Evolutionary conservation across 2,797 vertebrate genomes (phyloP).

Genomic region (Sylvia borin): DNA sequence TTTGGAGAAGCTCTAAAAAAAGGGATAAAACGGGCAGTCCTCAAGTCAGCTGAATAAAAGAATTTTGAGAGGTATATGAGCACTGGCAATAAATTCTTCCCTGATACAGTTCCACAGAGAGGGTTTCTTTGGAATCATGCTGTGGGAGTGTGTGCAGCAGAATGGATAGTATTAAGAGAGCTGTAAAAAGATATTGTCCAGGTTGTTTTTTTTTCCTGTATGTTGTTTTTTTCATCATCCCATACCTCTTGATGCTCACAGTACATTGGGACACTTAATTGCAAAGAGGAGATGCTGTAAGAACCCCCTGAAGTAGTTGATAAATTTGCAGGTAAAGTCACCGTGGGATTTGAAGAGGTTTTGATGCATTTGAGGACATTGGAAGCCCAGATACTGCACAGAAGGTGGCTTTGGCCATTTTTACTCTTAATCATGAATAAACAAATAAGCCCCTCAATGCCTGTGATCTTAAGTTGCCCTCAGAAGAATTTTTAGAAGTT

Average conservation of each 20-base stretch:
- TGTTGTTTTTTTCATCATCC: background rate
- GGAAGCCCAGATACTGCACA: background rate
- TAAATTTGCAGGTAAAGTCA: background rate
- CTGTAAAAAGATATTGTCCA: background rate
- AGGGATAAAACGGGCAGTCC: background rate
- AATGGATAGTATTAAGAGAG: background rate
- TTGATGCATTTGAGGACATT: background rate
- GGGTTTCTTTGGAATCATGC: background rate
- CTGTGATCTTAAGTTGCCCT: background rate
- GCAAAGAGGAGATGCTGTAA: background rate
- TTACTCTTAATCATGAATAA: background rate
- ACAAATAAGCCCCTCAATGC: rapidly evolving
- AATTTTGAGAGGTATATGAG: background rate
- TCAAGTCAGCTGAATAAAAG: background rate
- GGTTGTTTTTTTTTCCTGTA: background rate
- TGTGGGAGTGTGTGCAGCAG: background rate
- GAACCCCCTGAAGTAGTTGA: background rate
- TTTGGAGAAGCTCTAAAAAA: background rate
- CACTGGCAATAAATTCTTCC: background rate
- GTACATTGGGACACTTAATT: background rate
- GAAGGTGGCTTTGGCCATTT: background rate
- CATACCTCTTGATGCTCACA: background rate
- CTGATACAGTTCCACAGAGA: background rate
- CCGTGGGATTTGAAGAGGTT: background rate
- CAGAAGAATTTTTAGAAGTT: background rate